Conservation (phyloP, 2,113 vertebrate genomes). For the Brachypodius melanocephalos region DNA sequence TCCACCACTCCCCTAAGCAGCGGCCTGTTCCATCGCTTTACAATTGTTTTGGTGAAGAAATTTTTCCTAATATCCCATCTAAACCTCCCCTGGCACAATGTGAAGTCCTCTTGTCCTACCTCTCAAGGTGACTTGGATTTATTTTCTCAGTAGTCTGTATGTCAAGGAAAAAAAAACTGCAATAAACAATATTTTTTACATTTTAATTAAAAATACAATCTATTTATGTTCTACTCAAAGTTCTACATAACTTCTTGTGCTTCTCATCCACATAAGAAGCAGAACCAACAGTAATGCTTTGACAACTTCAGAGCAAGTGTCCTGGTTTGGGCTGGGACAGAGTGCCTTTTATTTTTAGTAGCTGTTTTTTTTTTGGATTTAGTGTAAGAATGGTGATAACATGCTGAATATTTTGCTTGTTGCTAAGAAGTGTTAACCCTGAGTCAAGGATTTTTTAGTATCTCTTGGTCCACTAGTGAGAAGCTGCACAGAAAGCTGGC, state of each 20-base stretch:
- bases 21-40: background rate
- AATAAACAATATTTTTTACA: background rate
- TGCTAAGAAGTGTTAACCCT: background rate
- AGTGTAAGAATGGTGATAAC: background rate
- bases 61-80: background rate
- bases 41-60: background rate
- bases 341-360: background rate
- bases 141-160: background rate
- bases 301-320: background rate
- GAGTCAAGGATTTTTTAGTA: background rate
- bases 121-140: background rate
- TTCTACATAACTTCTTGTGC: background rate
- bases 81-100: background rate
- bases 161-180: background rate
- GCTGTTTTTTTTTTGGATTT: fast-evolving
- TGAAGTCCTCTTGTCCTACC: background rate
- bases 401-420: background rate
- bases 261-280: background rate
- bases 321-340: background rate
- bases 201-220: background rate
- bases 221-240: background rate
- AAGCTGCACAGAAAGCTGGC: background rate
- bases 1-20: background rate
- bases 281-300: background rate
- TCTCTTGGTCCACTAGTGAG: background rate